Conservation (phyloP, 2,797 vertebrate genomes). For the Alfaro cultratus region DNA sequence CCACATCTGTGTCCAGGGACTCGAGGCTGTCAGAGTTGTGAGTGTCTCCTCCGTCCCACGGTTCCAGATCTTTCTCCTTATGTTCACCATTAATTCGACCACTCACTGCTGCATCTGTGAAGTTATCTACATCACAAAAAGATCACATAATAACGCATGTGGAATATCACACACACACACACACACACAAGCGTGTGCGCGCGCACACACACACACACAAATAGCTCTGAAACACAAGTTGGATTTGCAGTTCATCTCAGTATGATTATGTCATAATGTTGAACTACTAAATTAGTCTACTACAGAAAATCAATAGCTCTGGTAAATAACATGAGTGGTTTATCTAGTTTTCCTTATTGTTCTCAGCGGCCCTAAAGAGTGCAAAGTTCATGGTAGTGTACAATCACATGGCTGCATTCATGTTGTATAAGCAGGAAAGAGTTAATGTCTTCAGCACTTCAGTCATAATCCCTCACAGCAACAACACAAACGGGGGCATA, state of each 20-base stretch:
- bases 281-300: not conserved
- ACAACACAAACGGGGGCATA: constrained; percentile 25
- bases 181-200: too few relatives aligned
- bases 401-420: constrained; percentile 35
- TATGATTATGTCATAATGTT: not conserved
- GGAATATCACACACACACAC: not conserved
- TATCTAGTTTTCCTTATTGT: not conserved
- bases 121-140: constrained; percentile 86
- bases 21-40: constrained; percentile 90
- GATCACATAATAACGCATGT: constrained; percentile 39
- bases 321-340: not conserved
- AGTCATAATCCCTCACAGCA: constrained; percentile 39
- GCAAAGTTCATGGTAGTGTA: constrained; percentile 10
- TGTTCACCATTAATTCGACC: constrained; percentile 95
- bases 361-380: not conserved
- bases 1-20: constrained; percentile 95
- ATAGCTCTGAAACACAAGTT: not conserved
- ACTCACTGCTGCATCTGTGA: constrained; percentile 92
- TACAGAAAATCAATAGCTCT: not conserved
- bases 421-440: constrained; percentile 38
- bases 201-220: not conserved
- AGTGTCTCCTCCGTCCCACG: constrained; percentile 96
- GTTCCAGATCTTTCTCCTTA: constrained; percentile 97
- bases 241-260: not conserved
- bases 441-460: constrained; percentile 47